phyloP scores from a whole-genome alignment of 2,113 vertebrate genomes.

The Prinia subflava region DNA sequence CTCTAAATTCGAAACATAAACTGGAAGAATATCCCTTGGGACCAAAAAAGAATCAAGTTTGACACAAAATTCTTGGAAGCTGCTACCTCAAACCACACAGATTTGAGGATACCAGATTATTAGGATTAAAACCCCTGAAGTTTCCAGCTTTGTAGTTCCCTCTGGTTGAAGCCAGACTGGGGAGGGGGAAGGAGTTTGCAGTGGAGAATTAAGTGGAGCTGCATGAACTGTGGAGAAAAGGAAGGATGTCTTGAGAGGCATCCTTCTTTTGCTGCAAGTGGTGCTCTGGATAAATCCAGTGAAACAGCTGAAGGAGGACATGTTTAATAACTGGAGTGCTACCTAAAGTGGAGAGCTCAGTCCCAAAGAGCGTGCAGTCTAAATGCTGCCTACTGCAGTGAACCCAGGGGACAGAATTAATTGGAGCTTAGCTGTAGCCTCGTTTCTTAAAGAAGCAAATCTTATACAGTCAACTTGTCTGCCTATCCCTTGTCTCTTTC shows the following conservation, averaged over 20 bases:
- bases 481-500: background rate
- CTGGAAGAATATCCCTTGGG: background rate
- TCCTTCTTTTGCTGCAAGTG: background rate
- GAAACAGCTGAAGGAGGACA: background rate
- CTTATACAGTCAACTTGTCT: background rate
- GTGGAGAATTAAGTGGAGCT: background rate
- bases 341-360: background rate
- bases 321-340: background rate
- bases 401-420: slow-evolving; percentile 26
- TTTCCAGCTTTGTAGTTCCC: background rate
- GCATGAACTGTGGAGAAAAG: background rate
- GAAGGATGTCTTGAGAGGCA: background rate
- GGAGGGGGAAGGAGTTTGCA: background rate
- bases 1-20: background rate
- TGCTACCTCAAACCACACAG: background rate
- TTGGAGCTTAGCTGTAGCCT: slow-evolving; percentile 26
- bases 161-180: background rate
- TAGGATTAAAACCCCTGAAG: background rate
- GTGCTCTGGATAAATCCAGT: background rate
- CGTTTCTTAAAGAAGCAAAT: slow-evolving; percentile 13
- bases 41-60: background rate
- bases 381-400: background rate
- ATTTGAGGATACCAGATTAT: background rate
- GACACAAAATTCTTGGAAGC: background rate
- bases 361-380: background rate